Conservation (phyloP, 2,888 invertebrate genomes). For the Macroteleia sp. region DNA sequence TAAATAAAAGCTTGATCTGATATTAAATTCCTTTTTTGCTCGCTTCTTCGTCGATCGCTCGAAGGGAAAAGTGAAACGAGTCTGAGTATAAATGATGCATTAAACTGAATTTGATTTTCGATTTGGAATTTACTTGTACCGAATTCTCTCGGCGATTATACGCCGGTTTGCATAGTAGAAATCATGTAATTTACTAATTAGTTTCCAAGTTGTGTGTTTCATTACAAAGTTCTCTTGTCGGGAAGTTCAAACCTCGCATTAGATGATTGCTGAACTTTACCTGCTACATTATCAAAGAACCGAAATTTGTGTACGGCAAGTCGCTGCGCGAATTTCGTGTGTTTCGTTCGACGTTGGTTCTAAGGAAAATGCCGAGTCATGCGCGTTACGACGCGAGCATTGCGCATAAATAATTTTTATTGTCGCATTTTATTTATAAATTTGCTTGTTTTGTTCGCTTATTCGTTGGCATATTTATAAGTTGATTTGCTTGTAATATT, state of each 20-base stretch:
- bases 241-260: conserved; percentile 61
- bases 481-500: neutral
- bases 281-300: conserved; percentile 64
- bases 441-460: neutral
- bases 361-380: neutral
- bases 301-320: conserved; percentile 47
- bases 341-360: conserved; percentile 42
- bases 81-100: conserved; percentile 38
- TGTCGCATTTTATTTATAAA: conserved; percentile 2
- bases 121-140: conserved; percentile 47
- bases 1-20: conserved; percentile 36
- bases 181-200: conserved; percentile 66
- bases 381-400: neutral
- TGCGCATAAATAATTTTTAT: conserved; percentile 9
- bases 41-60: neutral
- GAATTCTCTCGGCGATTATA: conserved; percentile 50
- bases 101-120: conserved; percentile 55
- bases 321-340: conserved; percentile 17
- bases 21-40: conserved; percentile 29
- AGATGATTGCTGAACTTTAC: conserved; percentile 66
- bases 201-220: conserved; percentile 65
- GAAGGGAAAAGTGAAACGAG: conserved; percentile 25
- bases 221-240: conserved; percentile 62
- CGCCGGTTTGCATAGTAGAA: conserved; percentile 51
- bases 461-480: neutral